These are phyloP conservation scores for Diarsia rubi DNA, from an alignment of 2,888 invertebrate species.

Conservation along the genomic window DNA sequence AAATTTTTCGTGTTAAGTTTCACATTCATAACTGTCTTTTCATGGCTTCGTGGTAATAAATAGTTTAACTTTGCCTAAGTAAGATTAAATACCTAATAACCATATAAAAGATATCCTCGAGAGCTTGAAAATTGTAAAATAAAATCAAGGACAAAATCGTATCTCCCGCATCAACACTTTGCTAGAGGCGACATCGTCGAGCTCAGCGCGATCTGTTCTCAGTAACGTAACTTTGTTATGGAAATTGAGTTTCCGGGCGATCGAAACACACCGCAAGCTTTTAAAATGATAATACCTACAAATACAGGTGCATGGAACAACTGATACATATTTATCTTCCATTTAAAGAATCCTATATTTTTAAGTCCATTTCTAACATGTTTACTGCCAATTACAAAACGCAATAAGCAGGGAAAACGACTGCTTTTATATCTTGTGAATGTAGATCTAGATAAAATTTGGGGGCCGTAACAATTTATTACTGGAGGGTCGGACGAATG, in stretches of 20 bases:
- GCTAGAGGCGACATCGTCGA: constrained; percentile 53
- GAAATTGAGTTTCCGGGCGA: constrained; percentile 77
- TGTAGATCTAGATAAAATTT: constrained; percentile 73
- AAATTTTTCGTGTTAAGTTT: background rate
- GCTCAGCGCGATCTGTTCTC: constrained; percentile 61
- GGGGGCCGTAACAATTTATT: constrained; percentile 74
- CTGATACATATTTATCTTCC: background rate
- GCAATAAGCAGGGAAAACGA: constrained; percentile 67
- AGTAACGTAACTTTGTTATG: constrained; percentile 77
- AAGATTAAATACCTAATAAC: background rate
- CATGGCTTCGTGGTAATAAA: background rate
- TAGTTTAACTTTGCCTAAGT: background rate
- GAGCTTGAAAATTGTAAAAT: constrained; percentile 38
- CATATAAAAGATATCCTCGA: constrained; percentile 3
- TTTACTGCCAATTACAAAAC: constrained; percentile 67
- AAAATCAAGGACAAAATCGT: constrained; percentile 47
- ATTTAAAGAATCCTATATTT: constrained; percentile 8
- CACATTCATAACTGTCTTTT: background rate
- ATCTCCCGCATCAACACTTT: constrained; percentile 57
- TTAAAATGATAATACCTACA: constrained; percentile 26
- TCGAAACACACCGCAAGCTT: constrained; percentile 55
- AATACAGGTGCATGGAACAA: background rate
- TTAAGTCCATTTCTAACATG: constrained; percentile 53
- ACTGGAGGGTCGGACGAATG: constrained; percentile 67
- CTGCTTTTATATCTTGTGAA: constrained; percentile 70